Base-by-base conservation (phyloP, 2,888 invertebrate genomes). In the Urechis unicinctus region DNA sequence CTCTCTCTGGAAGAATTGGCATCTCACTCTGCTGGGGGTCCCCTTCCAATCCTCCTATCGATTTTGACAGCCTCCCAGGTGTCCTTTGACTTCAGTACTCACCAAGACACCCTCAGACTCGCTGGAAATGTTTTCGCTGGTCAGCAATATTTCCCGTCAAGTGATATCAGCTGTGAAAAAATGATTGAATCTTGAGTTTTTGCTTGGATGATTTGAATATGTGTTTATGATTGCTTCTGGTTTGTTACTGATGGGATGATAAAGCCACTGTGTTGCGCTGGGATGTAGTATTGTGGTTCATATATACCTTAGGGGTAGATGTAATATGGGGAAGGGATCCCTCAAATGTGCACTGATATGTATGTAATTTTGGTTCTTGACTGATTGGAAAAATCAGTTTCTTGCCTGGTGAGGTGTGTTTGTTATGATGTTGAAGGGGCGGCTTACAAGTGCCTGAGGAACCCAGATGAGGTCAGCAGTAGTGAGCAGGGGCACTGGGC, bases 121-220 rank as follows among this genome's bases (percentile, higher is more conserved):
- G 78, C 81, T 28, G 83, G 83, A 55, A 85, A 84, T 73, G 69
- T 85, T 13, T 82, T 84, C 66, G 77, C 82, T 65, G 83, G 83
- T 82, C 69, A 65, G 60, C 59, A 28, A 24, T 6, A 21, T 6
- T 17, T n/a, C n/a, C n/a, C n/a, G n/a, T n/a, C n/a, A n/a, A n/a
- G n/a, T n/a, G n/a, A n/a, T n/a, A 2, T 13, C 48, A 48, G 3
- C 22, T 48, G n/a, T n/a, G n/a, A 47, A 47, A 26, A 47, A 5
- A 25, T n/a, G n/a, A n/a, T n/a, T n/a, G n/a, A n/a, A n/a, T n/a
- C n/a, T n/a, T n/a, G n/a, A n/a, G n/a, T n/a, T n/a, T n/a, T n/a
- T n/a, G n/a, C n/a, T n/a, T n/a, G n/a, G n/a, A n/a, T n/a, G n/a
- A n/a, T n/a, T n/a, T n/a, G n/a, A n/a, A n/a, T n/a, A n/a, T n/a